Base-by-base conservation (phyloP, 2,113 vertebrate genomes). In the Zosterops lateralis region DNA sequence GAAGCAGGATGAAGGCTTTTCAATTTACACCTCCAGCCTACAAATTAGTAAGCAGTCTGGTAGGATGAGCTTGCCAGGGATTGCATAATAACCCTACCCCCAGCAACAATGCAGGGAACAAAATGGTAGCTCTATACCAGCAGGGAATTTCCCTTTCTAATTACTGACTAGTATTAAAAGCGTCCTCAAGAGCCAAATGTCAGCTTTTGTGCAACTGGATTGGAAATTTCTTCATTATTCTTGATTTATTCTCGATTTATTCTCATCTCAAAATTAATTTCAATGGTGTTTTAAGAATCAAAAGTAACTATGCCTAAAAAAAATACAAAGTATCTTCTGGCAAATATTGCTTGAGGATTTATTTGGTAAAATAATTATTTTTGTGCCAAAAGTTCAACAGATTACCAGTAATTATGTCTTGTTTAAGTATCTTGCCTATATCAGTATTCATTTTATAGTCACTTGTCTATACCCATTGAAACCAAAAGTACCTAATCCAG, bases 1-100 rank as follows among this genome's bases (percentile, higher is more conserved):
- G 89, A 92, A 90, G 95, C 83, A 89, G 68, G 83, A 86, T 61
- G 94, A 93, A 96, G 77, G 89, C 89, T 94, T 93, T 95, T 92
- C 92, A 94, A 87, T 95, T 95, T 93, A 92, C 83, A 95, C 94
- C 95, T 95, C 86, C 95, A 94, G 95, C 94, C 95, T 96, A 94
- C 94, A 93, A 93, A 95, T 96, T 90, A 94, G 92, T 71, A 51
- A 90, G 92, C 73, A 94, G 88, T 75, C 95, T 93, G 92, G 56
- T 90, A 78, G 83, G 76, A 89, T 74, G 83, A 92, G 76, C 62
- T 57, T 94, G 91, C 91, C 92, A 95, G 80, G 71, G 68, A 89
- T 90, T 95, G 86, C 94, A 96, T 94, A 95, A 96, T 89, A 90
- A 90, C 73, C 73, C 48, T 86, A 71, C 61, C 80, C 92, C 87